Base-by-base conservation (phyloP, 2,797 vertebrate species). In the Sternarchorhynchus goeldii region DNA sequence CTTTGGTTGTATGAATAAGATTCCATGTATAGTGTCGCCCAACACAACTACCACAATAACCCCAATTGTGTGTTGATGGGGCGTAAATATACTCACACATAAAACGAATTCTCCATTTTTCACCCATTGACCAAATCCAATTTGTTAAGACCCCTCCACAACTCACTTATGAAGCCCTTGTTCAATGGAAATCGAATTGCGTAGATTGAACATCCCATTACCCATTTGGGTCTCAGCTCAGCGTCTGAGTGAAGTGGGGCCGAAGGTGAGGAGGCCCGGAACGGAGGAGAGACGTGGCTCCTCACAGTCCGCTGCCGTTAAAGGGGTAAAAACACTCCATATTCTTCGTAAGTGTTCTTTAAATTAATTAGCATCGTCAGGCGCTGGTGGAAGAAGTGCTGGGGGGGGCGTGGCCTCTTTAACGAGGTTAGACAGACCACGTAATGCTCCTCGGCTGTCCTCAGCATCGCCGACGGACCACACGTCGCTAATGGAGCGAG, bases 111-210 rank as follows among this genome's bases (percentile, higher is more conserved):
- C 85, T 84, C 88, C 91, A 93, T 93, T 92, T 91, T 93, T 94
- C 90, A 92, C 92, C 91, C 91, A 91, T 88, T 88, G 89, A 90
- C 90, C 88, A 94, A 94, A 94, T 94, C 90, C 91, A 93, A 94
- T 94, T 95, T 92, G 91, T 94, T 89, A 92, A 93, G 92, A 90
- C 93, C 93, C 92, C 91, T 92, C 92, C 89, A 91, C 91, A 87
- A 92, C 93, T 94, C 91, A 92, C 93, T 95, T 94, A 94, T 88
- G 78, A 84, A 91, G 91, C 88, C 88, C 91, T 91, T 88, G 92
- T 90, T 94, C 94, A 92, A 93, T 91, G 92, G 92, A 95, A 95
- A 96, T 95, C 92, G 90, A 93, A 95, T 95, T 94, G 94, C 91
- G 88, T 88, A 94, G 92, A 93, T 94, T 95, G 94, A 93, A 94